Evolutionary conservation across 30 jellyfish, hydroid and myxozoan species (phyloP), one percentile per base, ranked within the genome.

Genomic region (Chironex yamaguchii): DNA sequence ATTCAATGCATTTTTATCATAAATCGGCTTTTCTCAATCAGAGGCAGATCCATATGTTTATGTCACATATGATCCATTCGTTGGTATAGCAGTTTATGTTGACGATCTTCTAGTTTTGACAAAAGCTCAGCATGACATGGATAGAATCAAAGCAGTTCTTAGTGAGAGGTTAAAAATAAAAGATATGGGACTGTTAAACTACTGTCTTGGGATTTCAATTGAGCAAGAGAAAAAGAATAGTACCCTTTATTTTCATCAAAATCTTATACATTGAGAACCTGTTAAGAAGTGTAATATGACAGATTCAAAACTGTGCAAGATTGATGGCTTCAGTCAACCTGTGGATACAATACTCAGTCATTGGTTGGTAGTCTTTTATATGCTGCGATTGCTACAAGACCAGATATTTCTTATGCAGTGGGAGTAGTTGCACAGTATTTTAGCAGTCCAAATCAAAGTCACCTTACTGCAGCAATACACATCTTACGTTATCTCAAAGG

Each of bases 391-490:
- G 81, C 81, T 3, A 49, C 81, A 20, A 31, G 89, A 49, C 89
- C 84, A 17, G 89, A 52, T 64, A 76, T 76, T 42, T n/a, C 81
- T 11, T 26, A 36, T 29, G 81, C 89, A 49, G 82, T 76, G 89
- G 81, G 76, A 31, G 76, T 3, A 29, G 25, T 65, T 27, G 49
- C 88, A n/a, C 92, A 51, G 64, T 67, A 64, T 67, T 32, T 34
- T 4, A 33, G 4, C 52, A 14, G 79, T 24, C 69, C 80, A 13
- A 36, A 6, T 17, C 25, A 17, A 28, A 14, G 33, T 2, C 82
- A 76, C 62, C 34, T 23, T 14, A 52, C 29, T 21, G 82, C 89
- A 23, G 81, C 50, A 52, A 76, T 50, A 52, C 17, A 80, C 9
- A 76, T 76, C 54, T 52, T 76, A 11, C 81, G 85, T 4, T 76